Percentiles rank a stretch among this genome's conserved stretches.
These are phyloP conservation scores for Cathartes aura DNA, from an alignment of 2,113 vertebrate genomes.

Conservation along the genomic window DNA sequence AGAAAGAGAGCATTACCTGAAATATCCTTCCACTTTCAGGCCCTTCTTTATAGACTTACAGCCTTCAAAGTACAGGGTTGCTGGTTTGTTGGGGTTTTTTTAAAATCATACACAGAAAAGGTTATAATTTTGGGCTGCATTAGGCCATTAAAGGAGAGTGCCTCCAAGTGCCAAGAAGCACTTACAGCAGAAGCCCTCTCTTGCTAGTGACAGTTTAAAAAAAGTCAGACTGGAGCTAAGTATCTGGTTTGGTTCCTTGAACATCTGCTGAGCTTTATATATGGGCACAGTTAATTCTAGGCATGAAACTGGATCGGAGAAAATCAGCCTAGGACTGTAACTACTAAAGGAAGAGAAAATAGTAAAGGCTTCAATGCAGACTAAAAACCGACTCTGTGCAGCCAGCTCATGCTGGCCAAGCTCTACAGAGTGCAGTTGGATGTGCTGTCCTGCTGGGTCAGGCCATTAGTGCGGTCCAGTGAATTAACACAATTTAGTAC, in stretches of 20 bases:
- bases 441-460: not conserved
- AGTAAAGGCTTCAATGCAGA: not conserved
- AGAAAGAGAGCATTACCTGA: not conserved
- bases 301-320: constrained; percentile 3
- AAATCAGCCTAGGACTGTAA: not conserved
- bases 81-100: not conserved
- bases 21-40: not conserved
- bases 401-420: not conserved
- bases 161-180: not conserved
- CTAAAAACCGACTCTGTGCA: not conserved
- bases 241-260: not conserved
- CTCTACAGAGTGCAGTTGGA: not conserved
- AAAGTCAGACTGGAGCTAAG: not conserved
- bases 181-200: not conserved
- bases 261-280: constrained; percentile 20
- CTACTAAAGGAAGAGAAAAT: not conserved
- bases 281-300: not conserved
- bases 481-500: not conserved
- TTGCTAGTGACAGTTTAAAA: not conserved
- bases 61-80: not conserved
- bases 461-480: not conserved
- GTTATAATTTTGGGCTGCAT: not conserved
- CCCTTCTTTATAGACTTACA: not conserved
- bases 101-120: not conserved
- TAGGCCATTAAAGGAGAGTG: not conserved